These are phyloP conservation scores for Drosophila robusta DNA, from an alignment of 2,888 invertebrate species.

Conservation along the genomic window DNA sequence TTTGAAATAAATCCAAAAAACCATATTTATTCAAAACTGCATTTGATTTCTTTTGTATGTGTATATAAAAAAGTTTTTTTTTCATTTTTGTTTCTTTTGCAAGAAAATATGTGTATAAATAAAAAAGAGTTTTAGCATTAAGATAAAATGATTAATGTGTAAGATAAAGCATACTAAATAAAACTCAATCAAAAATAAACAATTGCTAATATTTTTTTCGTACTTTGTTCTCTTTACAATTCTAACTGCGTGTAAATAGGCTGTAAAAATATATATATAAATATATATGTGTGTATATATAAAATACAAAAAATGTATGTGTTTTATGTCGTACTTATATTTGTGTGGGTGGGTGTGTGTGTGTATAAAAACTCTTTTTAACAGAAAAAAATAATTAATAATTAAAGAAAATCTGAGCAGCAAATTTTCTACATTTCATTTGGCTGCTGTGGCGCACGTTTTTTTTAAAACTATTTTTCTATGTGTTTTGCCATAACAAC, in stretches of 20 bases:
- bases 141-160: slow-evolving; percentile 44
- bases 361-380: slow-evolving; percentile 4
- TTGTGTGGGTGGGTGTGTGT: slow-evolving; percentile 10
- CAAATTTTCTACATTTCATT: slow-evolving; percentile 1
- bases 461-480: background rate
- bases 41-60: slow-evolving; percentile 49
- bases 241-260: slow-evolving; percentile 40
- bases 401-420: slow-evolving; percentile 8
- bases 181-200: slow-evolving; percentile 55
- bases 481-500: slow-evolving; percentile 8
- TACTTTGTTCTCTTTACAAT: slow-evolving; percentile 30
- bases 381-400: slow-evolving; percentile 6
- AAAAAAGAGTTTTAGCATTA: slow-evolving; percentile 49
- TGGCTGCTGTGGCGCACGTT: slow-evolving; percentile 1
- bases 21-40: slow-evolving; percentile 84
- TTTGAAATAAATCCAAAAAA: slow-evolving; percentile 84
- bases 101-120: slow-evolving; percentile 55
- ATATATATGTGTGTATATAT: background rate
- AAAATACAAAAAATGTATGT: slow-evolving; percentile 14
- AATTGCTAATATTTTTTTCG: slow-evolving; percentile 32
- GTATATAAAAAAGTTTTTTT: slow-evolving; percentile 56
- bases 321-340: slow-evolving; percentile 10
- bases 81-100: slow-evolving; percentile 46
- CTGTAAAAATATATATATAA: slow-evolving; percentile 20
- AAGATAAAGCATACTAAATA: slow-evolving; percentile 50